Evolutionary conservation across 2,113 vertebrate species (phyloP).

Genomic region (Seriola aureovittata): DNA sequence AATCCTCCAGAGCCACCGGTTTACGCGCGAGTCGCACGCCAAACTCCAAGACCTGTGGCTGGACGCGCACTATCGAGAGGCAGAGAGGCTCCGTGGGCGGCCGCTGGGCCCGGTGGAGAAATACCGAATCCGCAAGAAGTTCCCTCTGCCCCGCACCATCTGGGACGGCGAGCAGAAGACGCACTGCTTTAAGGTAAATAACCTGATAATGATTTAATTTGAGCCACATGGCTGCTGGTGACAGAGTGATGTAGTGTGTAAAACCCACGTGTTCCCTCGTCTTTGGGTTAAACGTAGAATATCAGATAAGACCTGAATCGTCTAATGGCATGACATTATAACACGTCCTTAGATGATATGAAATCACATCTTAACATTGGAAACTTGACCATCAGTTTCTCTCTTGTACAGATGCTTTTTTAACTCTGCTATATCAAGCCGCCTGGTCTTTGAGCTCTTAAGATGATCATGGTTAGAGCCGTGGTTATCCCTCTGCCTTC

Average conservation of each 20-base stretch:
- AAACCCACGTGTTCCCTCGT: too few relatives aligned
- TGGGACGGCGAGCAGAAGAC: slow-evolving; percentile 90
- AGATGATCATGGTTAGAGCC: slow-evolving; percentile 50
- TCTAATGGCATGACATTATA: background rate
- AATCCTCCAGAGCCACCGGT: slow-evolving; percentile 86
- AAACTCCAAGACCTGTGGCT: slow-evolving; percentile 88
- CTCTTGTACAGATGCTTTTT: slow-evolving; percentile 1
- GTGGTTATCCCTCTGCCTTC: slow-evolving; percentile 32
- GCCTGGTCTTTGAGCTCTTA: slow-evolving; percentile 62
- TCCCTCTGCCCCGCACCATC: slow-evolving; percentile 87
- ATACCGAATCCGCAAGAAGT: slow-evolving; percentile 89
- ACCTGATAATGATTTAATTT: background rate
- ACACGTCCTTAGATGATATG: background rate
- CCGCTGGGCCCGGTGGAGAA: slow-evolving; percentile 87
- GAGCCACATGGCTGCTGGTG: too few relatives aligned
- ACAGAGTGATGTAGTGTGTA: too few relatives aligned
- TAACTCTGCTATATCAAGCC: background rate
- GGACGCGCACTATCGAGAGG: slow-evolving; percentile 87
- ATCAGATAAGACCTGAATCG: too few relatives aligned
- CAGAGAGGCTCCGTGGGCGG: slow-evolving; percentile 85
- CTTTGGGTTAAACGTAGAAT: too few relatives aligned
- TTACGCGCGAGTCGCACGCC: slow-evolving; percentile 86
- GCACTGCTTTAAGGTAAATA: slow-evolving; percentile 87
- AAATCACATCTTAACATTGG: background rate
- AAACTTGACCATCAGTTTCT: background rate